Base-by-base conservation (phyloP, 1,140 invertebrate genomes). In the Lysiphlebus fabarum region DNA sequence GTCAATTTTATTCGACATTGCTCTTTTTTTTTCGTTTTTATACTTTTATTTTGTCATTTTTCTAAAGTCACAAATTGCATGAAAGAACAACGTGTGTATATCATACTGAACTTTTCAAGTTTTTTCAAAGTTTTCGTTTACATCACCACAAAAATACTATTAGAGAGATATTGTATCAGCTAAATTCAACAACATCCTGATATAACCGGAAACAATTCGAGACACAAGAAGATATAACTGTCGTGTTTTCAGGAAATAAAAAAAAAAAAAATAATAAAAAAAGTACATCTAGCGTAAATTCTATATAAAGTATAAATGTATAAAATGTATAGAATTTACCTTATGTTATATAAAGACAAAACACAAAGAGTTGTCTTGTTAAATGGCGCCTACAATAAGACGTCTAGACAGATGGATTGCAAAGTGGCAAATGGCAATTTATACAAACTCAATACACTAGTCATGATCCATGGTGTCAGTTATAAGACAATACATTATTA, bases 1-100 rank as follows among this genome's bases (percentile, higher is more conserved):
- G 63, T 64, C 66, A 67, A 68, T 68, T 67, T 66, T 62, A 62
- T 66, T 62, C 62, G 58, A 56, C 58, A 37, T 49, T 37, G 36
- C 36, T 14, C 33, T 34, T 56, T 17, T 49, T 34, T 45, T 9
- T n/a, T n/a, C n/a, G n/a, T n/a, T n/a, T 51, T 37, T 38, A 34
- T 38, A 51, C 36, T 37, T 51, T 51, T n/a, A 37, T 51, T 34
- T 36, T 51, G 1, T 40, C 5, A 37, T 51, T 51, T 51, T 51
- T 37, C 36, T 12, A 8, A 26, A 26, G 17, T 26, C 17, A 26
- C 17, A 26, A 26, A 26, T 26, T 26, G 17, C 17, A 26, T 0
- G 44, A 47, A 8, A 47, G n/a, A 12, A 47, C 7, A 17, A 8
- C 12, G 8, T 8, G 26, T 43, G 41, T 43, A 43, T 12, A 9